These are phyloP conservation scores for Oreochromis grahami DNA, from an alignment of 2,797 vertebrate species.

Conservation along the genomic window DNA sequence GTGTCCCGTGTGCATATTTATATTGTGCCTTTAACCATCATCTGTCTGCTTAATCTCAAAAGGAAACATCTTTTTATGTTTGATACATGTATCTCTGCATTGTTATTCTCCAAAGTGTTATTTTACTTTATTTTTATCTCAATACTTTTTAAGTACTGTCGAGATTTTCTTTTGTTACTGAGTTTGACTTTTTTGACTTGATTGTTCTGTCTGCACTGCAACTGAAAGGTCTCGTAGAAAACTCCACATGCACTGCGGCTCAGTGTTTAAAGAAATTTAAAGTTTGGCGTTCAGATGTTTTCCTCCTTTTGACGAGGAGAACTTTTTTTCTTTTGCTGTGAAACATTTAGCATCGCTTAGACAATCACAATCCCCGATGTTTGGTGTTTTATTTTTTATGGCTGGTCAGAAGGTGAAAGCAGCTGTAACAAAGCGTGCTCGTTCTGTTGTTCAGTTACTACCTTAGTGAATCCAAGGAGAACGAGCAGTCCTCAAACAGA, in stretches of 20 bases:
- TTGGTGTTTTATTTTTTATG: neutral
- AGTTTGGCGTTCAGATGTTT: neutral
- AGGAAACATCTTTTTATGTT: constrained; percentile 56
- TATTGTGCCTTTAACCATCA: constrained; percentile 59
- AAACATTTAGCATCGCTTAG: constrained; percentile 13
- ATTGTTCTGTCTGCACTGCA: constrained; percentile 41
- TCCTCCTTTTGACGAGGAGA: constrained; percentile 5
- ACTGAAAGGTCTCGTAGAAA: neutral
- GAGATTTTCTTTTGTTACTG: neutral
- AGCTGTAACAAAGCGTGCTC: neutral
- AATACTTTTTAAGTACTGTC: neutral
- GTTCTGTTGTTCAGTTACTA: neutral
- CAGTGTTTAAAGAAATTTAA: neutral
- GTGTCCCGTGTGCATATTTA: constrained; percentile 26
- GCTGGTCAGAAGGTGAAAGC: neutral
- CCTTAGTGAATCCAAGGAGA: neutral
- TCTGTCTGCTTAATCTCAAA: constrained; percentile 69
- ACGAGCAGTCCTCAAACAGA: neutral
- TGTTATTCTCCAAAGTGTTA: constrained; percentile 66
- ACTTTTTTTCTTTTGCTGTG: constrained; percentile 3
- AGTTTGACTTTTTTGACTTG: neutral
- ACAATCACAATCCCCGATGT: constrained; percentile 34
- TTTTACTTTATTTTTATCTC: constrained; percentile 14
- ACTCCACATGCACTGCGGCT: neutral
- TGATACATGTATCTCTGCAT: constrained; percentile 40